phyloP scores from a whole-genome alignment of 2,113 vertebrate genomes.

The Microcebus tavaratra region DNA sequence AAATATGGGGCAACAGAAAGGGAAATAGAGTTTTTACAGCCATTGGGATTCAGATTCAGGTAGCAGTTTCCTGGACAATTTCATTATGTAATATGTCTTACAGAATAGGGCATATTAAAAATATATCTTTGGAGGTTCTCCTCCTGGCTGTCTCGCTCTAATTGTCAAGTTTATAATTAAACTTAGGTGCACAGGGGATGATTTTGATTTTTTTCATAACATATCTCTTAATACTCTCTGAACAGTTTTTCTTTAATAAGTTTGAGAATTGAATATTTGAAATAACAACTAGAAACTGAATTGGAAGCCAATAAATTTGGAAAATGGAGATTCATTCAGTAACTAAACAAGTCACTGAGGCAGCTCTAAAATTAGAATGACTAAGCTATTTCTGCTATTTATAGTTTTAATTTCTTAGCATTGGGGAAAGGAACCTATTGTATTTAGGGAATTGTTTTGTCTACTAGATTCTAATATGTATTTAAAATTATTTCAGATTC shows the following conservation, averaged over 20 bases:
- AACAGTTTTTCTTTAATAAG: not conserved
- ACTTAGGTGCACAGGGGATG: not conserved
- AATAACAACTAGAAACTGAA: not conserved
- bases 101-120: not conserved
- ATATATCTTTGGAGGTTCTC: not conserved
- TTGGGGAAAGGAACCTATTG: not conserved
- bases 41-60: not conserved
- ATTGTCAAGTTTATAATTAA: conserved; percentile 3
- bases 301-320: conserved; percentile 6
- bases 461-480: conserved; percentile 53
- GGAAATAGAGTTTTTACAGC: not conserved
- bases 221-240: not conserved
- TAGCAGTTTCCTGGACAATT: not conserved
- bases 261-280: conserved; percentile 19
- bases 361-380: conserved; percentile 19
- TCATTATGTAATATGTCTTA: not conserved
- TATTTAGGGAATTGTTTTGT: not conserved
- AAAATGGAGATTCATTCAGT: conserved; percentile 30
- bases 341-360: not conserved
- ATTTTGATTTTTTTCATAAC: not conserved
- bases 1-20: not conserved
- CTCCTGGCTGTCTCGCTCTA: not conserved
- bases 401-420: not conserved
- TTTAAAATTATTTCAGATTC: conserved; percentile 82
- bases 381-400: not conserved